Evolutionary conservation across 2,888 invertebrate genomes (phyloP).

Genomic region (Macrophya annulata): DNA sequence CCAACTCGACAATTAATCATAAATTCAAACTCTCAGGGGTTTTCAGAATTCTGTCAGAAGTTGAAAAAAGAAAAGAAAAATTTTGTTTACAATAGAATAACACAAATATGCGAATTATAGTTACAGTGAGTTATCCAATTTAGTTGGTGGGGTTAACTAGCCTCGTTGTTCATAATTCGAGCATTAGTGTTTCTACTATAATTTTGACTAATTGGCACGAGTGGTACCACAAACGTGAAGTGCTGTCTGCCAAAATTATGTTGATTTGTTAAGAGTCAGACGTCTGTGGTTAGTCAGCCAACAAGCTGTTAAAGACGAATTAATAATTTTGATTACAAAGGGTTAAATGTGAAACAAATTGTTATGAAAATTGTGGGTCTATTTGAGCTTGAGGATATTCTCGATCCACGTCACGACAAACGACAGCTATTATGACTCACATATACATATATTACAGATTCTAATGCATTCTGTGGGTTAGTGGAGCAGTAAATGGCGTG

Average conservation of each 20-base stretch:
- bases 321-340: background rate
- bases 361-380: slow-evolving; percentile 31
- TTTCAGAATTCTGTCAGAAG: background rate
- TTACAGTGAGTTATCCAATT: background rate
- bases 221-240: background rate
- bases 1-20: background rate
- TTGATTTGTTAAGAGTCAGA: slow-evolving; percentile 33
- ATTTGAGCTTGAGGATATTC: background rate
- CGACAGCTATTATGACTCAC: background rate
- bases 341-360: background rate
- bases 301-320: slow-evolving; percentile 37
- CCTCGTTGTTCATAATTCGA: background rate
- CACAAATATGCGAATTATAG: background rate
- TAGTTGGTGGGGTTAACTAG: background rate
- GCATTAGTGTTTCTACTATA: background rate
- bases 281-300: background rate
- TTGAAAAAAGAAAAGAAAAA: too few relatives aligned
- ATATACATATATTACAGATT: slow-evolving; percentile 30
- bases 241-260: background rate
- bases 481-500: slow-evolving; percentile 40
- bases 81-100: background rate
- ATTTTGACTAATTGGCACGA: slow-evolving; percentile 15
- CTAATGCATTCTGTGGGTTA: slow-evolving; percentile 41
- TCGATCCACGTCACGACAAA: background rate
- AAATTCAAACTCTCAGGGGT: background rate